Evolutionary conservation across 2,888 invertebrate species (phyloP).

Genomic region (Acrobeloides nanus): DNA sequence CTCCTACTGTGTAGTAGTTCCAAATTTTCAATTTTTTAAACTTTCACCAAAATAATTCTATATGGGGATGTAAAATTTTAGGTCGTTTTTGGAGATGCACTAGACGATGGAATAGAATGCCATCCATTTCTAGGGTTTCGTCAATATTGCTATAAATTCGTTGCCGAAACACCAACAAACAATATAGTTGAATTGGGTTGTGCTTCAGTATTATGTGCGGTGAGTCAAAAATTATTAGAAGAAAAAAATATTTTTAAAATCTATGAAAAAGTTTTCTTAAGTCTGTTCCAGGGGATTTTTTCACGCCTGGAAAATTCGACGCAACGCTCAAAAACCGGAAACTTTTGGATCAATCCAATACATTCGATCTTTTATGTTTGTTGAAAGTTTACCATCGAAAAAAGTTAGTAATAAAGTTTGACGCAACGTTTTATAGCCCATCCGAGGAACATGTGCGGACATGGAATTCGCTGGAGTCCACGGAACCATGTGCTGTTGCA

Average conservation of each 20-base stretch:
- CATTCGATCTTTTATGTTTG: conserved; percentile 3
- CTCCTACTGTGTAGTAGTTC: no score
- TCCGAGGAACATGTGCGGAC: conserved; percentile 32
- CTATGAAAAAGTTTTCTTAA: no score
- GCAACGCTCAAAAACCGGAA: no score
- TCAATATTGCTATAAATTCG: conserved; percentile 34
- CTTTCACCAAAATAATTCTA: no score
- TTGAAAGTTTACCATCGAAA: not conserved
- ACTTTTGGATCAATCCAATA: no score
- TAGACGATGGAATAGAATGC: conserved; percentile 15
- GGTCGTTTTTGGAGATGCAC: no score
- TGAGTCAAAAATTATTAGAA: no score
- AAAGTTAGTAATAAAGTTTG: not conserved
- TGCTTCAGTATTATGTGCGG: conserved; percentile 32
- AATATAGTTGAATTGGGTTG: conserved; percentile 36
- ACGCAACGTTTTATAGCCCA: conserved; percentile 23
- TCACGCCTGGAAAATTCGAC: no score
- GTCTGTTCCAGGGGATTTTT: no score
- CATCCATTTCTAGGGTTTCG: conserved; percentile 22
- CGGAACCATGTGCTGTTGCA: conserved; percentile 33
- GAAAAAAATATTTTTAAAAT: no score
- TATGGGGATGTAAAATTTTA: no score
- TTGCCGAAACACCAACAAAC: conserved; percentile 29
- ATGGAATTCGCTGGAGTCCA: conserved; percentile 27
- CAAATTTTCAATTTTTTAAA: no score